phyloP scores from a whole-genome alignment of 2,797 vertebrate species.

The Salmo trutta region DNA sequence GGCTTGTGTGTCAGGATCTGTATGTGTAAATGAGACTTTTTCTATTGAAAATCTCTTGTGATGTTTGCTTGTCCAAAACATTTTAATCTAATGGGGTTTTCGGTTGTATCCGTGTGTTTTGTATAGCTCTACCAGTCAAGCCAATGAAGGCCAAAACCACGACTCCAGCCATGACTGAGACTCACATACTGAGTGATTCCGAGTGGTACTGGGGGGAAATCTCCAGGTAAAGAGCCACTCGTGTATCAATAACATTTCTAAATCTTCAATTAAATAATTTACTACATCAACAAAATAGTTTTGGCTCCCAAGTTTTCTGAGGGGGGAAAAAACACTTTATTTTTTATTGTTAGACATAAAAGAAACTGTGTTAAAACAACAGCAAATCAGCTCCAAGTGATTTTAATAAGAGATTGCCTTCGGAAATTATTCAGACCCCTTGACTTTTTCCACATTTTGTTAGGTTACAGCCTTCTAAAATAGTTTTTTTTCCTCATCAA shows the following conservation, averaged over 20 bases:
- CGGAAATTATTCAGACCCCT: too few relatives aligned
- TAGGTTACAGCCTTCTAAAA: too few relatives aligned
- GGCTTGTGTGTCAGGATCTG: background rate
- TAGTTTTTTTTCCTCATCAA: too few relatives aligned
- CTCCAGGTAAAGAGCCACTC: conserved; percentile 77
- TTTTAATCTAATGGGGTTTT: background rate
- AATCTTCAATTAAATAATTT: background rate
- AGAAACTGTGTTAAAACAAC: too few relatives aligned
- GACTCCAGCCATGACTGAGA: conserved; percentile 57
- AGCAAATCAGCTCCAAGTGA: too few relatives aligned
- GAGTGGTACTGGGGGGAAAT: conserved; percentile 96
- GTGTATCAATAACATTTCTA: background rate
- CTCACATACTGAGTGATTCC: conserved; percentile 56
- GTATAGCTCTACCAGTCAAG: conserved; percentile 78
- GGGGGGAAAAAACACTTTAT: too few relatives aligned
- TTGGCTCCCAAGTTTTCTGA: background rate
- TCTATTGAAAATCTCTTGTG: background rate
- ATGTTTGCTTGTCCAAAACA: background rate
- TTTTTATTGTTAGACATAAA: too few relatives aligned
- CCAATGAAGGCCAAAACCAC: conserved; percentile 74
- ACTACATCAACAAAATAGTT: background rate
- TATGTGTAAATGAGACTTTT: background rate
- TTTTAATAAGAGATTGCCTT: too few relatives aligned
- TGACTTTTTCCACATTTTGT: too few relatives aligned
- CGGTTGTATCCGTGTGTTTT: conserved; percentile 1